Percentiles rank a stretch among this genome's conserved stretches.
Conservation (phyloP, 2,888 invertebrate genomes). For the Brenthis hecate region DNA sequence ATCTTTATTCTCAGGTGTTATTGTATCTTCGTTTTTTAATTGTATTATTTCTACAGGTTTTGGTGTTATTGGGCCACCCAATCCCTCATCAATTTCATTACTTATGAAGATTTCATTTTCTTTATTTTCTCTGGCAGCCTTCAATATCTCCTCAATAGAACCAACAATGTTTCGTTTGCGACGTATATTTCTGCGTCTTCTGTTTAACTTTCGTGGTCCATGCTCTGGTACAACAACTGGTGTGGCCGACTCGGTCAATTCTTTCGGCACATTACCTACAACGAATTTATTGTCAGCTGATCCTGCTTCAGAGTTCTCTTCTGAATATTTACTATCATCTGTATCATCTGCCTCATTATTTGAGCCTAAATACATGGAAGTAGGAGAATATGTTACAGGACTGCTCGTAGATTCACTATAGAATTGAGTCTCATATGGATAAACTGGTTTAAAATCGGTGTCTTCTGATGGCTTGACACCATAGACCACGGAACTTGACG, state of each 20-base stretch:
- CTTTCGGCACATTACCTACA: constrained; percentile 85
- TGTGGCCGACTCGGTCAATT: constrained; percentile 76
- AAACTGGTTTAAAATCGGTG: constrained; percentile 74
- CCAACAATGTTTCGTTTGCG: constrained; percentile 61
- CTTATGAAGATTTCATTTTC: constrained; percentile 69
- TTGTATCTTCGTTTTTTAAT: constrained; percentile 43
- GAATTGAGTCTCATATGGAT: constrained; percentile 73
- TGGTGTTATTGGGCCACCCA: constrained; percentile 53
- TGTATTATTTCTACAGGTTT: constrained; percentile 44
- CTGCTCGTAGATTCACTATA: constrained; percentile 68
- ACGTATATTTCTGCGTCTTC: constrained; percentile 51
- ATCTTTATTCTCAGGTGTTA: constrained; percentile 50
- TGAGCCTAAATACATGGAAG: constrained; percentile 75
- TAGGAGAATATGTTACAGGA: constrained; percentile 69
- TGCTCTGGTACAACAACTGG: constrained; percentile 85
- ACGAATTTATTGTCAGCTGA: constrained; percentile 82
- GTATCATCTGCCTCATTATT: constrained; percentile 67
- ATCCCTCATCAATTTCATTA: constrained; percentile 74
- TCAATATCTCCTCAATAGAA: constrained; percentile 69
- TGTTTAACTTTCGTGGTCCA: constrained; percentile 80
- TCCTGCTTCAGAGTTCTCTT: constrained; percentile 52
- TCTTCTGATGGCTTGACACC: constrained; percentile 72
- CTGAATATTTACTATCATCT: constrained; percentile 61
- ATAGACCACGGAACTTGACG: constrained; percentile 69
- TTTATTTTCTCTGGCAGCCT: constrained; percentile 61